Base-by-base conservation (phyloP, 64 coral and sea anemone species). In the Montipora foliosa region DNA sequence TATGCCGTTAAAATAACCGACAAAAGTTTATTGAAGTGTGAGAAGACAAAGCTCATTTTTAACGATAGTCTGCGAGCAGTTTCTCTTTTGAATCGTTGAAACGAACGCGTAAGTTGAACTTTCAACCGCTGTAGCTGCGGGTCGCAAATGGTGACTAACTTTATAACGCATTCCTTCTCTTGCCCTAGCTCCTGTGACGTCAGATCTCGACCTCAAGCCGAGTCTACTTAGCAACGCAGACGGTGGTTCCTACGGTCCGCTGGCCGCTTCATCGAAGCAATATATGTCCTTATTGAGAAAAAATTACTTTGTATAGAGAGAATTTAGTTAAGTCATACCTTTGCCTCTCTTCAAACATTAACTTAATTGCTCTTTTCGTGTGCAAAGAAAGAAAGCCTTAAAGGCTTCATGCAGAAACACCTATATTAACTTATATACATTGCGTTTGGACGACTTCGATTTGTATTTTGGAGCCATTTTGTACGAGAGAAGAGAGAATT, bases 241-340 rank as follows among this genome's bases (percentile, higher is more conserved):
- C 52, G 78, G 79, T 19, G 75, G 83, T n/a, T 92, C 90, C 12
- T 93, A 93, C 29, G 76, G 75, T 71, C 92, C 92, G 5, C 61
- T 93, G 8, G 46, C 92, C 47, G 62, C 62, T n/a, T 87, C 92
- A 5, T 93, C 92, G 4, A 93, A 88, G 11, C 48, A 88, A 75
- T 93, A 93, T 37, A 93, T 93, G 92, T 93, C 92, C 22, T 58
- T 93, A 71, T 68, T 93, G 78, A 9, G 78, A 48, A 88, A 93
- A 29, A 93, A 93, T 67, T 93, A 93, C 50, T 93, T 93, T 12
- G 92, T 93, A 53, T 93, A 88, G 46, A 29, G 20, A 44, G 66
- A 66, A 50, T 0, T 22, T 13, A 14, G n/a, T 67, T 20, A 49
- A 62, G 5, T 14, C 29, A 8, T 47, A 22, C 62, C 67, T 66